Base-by-base conservation (phyloP, 2,113 vertebrate genomes). In the Nipponia nippon region DNA sequence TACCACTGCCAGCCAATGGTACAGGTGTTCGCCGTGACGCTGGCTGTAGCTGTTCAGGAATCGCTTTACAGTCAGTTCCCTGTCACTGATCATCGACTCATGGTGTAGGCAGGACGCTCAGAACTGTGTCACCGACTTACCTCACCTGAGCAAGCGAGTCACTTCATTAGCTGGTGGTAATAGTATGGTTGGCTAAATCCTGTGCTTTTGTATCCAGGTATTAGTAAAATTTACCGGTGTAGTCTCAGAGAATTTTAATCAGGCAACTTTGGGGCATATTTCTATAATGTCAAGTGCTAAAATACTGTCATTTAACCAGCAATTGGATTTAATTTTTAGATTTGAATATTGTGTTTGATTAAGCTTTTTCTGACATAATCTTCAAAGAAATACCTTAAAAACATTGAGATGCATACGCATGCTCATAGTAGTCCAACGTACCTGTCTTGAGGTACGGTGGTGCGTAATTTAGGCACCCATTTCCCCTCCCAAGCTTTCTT, bases 51-150 rank as follows among this genome's bases (percentile, higher is more conserved):
- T 63, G n/a, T 26, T 73, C 12, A 29, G 52, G 50, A 27, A 6
- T 30, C 4, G 1, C 47, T 56, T 42, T 21, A 5, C 63, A 40
- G 40, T 34, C 56, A 30, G 44, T 23, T 80, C 58, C 59, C 52
- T 18, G 26, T 32, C 67, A 1, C 78, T 38, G 32, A 2, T 21
- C 22, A 9, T 36, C 6, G 3, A 1, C 67, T 59, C n/a, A 4
- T 25, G 32, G 23, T n/a, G 44, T 14, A 11, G 56, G 56, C 47
- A 47, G 36, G 77, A 5, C 85, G 65, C 79, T 92, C 50, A 36
- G n/a, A 44, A 13, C 61, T 49, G 16, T 1, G 0, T 59, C 82
- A 30, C 26, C 3, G 3, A 6, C 18, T 65, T 32, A 3, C 4
- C 32, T 62, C 76, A 56, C 77, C 55, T 46, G 36, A 66, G 61